Base-by-base conservation (phyloP, 2,113 vertebrate genomes). In the Corythoichthys haematopterus region DNA sequence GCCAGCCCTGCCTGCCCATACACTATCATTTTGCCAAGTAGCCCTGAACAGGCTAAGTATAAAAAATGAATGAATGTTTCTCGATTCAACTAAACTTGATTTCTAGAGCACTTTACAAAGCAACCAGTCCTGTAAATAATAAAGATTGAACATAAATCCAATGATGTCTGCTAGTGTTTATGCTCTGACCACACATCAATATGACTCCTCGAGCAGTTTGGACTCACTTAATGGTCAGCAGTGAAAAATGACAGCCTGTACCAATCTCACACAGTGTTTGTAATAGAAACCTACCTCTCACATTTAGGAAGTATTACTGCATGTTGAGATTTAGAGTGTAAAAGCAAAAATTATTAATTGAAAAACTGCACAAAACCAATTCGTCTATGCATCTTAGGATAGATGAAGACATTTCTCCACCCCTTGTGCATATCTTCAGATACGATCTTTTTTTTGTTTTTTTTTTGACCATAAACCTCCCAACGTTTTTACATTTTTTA, bases 211-310 rank as follows among this genome's bases (percentile, higher is more conserved):
- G 51, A 64, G 46, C 69, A 65, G 46, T 69, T 53, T 28, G 28
- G 6, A 37, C 12, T 8, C 55, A 38, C 67, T 35, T n/a, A 14
- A 35, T 57, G 48, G 64, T 5, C 43, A 57, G 10, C 68, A 46
- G 45, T 67, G 68, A 37, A 46, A 33, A 36, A 70, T 66, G 43
- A 43, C 16, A 9, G 20, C 43, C 9, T 58, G 37, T 4, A 4
- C 6, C 52, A 59, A 68, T 53, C 60, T 66, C 68, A 60, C 53
- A 52, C n/a, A 68, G 53, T 64, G 40, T 64, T 63, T 53, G 46
- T n/a, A 58, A 59, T 4, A 8, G 15, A 51, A 51, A 46, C n/a
- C 58, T 52, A 28, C 36, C 37, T 20, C 37, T 59, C 58, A 58
- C 58, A 64, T 67, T 66, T 37, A 50, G 14, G 57, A 3, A 3